Evolutionary conservation across 2,888 invertebrate genomes (phyloP).

Genomic region (Yponomeuta sedellus): DNA sequence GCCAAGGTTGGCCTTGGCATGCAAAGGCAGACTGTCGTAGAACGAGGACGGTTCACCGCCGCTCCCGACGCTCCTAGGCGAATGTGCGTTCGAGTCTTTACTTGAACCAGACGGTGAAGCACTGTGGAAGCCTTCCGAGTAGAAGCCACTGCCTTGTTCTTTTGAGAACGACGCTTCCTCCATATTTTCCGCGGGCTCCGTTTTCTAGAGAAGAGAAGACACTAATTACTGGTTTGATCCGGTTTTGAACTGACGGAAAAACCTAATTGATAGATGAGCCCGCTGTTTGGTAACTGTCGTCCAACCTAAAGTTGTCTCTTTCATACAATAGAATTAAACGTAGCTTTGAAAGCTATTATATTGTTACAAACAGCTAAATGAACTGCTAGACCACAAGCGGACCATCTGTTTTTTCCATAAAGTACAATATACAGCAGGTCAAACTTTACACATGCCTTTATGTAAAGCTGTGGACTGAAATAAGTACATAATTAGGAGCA

Average conservation of each 20-base stretch:
- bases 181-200: conserved; percentile 64
- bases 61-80: conserved; percentile 66
- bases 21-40: conserved; percentile 57
- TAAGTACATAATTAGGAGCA: no score
- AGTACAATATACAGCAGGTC: no score
- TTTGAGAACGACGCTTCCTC: conserved; percentile 64
- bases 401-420: no score
- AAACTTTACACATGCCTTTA: no score
- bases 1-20: conserved; percentile 64
- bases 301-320: not conserved
- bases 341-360: no score
- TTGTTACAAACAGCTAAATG: no score
- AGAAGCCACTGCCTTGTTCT: conserved; percentile 78
- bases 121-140: conserved; percentile 77
- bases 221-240: not conserved
- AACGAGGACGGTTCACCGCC: conserved; percentile 55
- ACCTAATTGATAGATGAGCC: not conserved
- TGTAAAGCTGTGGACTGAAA: no score
- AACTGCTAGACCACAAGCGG: no score
- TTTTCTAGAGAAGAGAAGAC: conserved; percentile 67
- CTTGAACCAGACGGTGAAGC: conserved; percentile 77
- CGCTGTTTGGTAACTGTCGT: not conserved
- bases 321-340: not conserved
- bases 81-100: conserved; percentile 68
- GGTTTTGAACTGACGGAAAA: not conserved